A percentile compares a stretch with the other conserved stretches of the same genome.
These are phyloP conservation scores for Poeciliopsis retropinna DNA, from an alignment of 2,113 vertebrate genomes.

Conservation along the genomic window DNA sequence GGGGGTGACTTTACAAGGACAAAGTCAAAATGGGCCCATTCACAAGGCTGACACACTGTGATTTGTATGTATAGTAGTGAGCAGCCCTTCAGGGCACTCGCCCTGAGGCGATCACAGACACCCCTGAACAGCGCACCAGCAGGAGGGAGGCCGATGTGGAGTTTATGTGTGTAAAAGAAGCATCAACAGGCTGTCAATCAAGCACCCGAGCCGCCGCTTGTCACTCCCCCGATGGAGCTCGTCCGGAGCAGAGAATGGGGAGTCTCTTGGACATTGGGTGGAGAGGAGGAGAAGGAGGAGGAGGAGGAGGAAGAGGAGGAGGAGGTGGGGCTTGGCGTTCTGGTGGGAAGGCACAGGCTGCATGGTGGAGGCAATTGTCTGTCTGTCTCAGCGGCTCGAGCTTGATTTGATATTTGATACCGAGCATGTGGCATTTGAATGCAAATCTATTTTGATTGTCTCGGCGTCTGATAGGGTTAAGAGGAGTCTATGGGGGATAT, in stretches of 20 bases:
- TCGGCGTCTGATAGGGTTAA: conserved; percentile 73
- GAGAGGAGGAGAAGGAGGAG: conserved; percentile 48
- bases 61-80: conserved; percentile 73
- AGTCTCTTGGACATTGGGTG: conserved; percentile 64
- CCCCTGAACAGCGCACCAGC: conserved; percentile 60
- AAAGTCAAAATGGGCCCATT: conserved; percentile 77
- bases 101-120: conserved; percentile 71
- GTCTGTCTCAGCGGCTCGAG: conserved; percentile 66
- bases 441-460: conserved; percentile 79
- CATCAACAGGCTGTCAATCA: conserved; percentile 80
- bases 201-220: conserved; percentile 52
- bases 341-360: conserved; percentile 20
- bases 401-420: conserved; percentile 81
- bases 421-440: conserved; percentile 78
- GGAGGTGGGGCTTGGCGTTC: conserved; percentile 24
- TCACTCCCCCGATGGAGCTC: conserved; percentile 66
- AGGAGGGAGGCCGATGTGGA: conserved; percentile 29
- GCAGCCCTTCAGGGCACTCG: conserved; percentile 72
- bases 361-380: conserved; percentile 60
- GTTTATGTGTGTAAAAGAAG: conserved; percentile 43
- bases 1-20: conserved; percentile 73
- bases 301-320: conserved; percentile 47
- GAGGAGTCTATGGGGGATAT: conserved; percentile 74
- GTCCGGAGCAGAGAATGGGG: conserved; percentile 60
- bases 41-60: conserved; percentile 71